Evolutionary conservation across 2,113 vertebrate genomes (phyloP), one percentile per base, ranked within the genome.

Genomic region (Chaetura pelagica): DNA sequence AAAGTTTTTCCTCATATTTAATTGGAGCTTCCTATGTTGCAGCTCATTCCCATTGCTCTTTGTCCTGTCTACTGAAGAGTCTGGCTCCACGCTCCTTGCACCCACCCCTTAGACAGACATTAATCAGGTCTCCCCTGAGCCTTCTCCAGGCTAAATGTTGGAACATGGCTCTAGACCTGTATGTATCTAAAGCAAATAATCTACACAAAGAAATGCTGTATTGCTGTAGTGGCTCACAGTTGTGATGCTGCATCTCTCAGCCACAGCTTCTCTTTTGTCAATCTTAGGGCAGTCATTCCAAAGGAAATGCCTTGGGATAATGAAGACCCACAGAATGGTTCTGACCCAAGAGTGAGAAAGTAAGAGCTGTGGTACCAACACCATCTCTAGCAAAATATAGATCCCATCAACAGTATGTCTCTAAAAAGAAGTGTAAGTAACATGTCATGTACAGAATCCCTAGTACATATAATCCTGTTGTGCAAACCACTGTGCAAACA

Each of bases 101-200:
- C n/a, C n/a, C n/a, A n/a, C n/a, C n/a, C n/a, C n/a, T n/a, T n/a
- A n/a, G n/a, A n/a, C n/a, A n/a, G n/a, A n/a, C n/a, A n/a, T n/a
- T n/a, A n/a, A n/a, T n/a, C n/a, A n/a, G n/a, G n/a, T n/a, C n/a
- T n/a, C n/a, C n/a, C n/a, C n/a, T n/a, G n/a, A n/a, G n/a, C n/a
- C 11, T 42, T 42, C 40, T 42, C 40, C 40, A 42, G 40, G 40
- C 40, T 42, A 42, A 42, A 42, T 42, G 40, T 12, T 51, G 48
- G n/a, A 80, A 62, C 6, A 40, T 0, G 2, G 21, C 6, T 63
- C 34, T 27, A 62, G 18, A 54, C 10, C 8, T 2, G 2, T 26
- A 32, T 17, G 4, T 68, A 73, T 34, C 34, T 61, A 29, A 72
- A 61, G 26, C 9, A 20, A 61, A 66, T 29, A 3, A 51, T 2